Evolutionary conservation across 2,888 invertebrate species (phyloP), one percentile per base, ranked within the genome.

Genomic region (Xylota sylvarum): DNA sequence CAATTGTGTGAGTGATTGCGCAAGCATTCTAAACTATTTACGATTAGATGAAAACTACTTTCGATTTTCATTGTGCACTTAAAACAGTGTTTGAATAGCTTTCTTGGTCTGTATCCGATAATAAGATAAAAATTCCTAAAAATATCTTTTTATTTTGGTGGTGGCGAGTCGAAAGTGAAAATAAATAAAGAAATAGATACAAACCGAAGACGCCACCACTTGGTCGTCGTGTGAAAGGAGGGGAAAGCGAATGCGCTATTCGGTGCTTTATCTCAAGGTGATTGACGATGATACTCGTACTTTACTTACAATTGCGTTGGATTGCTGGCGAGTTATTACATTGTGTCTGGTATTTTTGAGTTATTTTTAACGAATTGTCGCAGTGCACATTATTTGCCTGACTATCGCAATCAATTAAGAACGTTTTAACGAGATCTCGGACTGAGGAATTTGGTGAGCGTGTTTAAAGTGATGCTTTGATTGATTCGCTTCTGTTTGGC

Each of bases 31-130:
- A 32, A 80, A 77, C 67, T 73, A 77, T 77, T 86, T 69, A 62
- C 73, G 74, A 73, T 81, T 73, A 67, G 58, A 58, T 43, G 46
- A 60, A 50, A 55, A 67, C 81, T 55, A 69, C 81, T 81, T 86
- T 86, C 82, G 65, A 82, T 86, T 86, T 86, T 74, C 73, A 82
- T 82, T 82, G 78, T 82, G 77, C 86, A 86, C 77, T 82, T 82
- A 43, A 64, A 80, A 37, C 62, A 73, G 77, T 10, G 12, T 77
- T 77, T 78, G 78, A 86, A 69, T 77, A 60, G 85, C 85, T 64
- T 69, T 64, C 40, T 55, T 60, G 23, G 17, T 62, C 23, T 30
- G 46, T 19, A 52, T 23, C 40, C 55, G 19, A 58, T 23, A 46
- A 58, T 40, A 27, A 40, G 27, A 46, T n/a, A 5, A 56, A 23